A percentile compares a stretch with the other conserved stretches of the same genome.
These are phyloP conservation scores for Drosophila neutralis DNA, from an alignment of 2,888 invertebrate species.

Conservation along the genomic window DNA sequence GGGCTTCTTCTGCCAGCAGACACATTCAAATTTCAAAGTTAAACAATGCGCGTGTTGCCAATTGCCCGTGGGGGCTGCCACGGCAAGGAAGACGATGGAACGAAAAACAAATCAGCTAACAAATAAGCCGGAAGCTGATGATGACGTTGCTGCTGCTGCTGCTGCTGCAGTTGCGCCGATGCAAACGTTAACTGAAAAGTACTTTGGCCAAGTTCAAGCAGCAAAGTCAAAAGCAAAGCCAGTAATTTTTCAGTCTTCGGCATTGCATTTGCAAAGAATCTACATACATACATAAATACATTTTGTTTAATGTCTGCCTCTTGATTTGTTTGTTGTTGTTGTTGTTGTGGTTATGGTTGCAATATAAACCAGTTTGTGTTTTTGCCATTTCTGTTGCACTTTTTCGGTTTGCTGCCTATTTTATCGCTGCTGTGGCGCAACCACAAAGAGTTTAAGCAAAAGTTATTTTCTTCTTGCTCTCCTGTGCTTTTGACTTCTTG, in stretches of 20 bases:
- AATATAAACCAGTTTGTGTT: slow-evolving; percentile 64
- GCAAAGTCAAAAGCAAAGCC: slow-evolving; percentile 51
- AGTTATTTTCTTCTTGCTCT: slow-evolving; percentile 30
- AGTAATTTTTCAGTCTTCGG: slow-evolving; percentile 11
- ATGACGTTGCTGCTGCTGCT: slow-evolving; percentile 3
- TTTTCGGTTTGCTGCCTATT: slow-evolving; percentile 15
- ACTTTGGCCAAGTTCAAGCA: slow-evolving; percentile 72
- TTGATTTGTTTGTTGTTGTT: slow-evolving; percentile 6
- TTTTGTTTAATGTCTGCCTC: slow-evolving; percentile 19
- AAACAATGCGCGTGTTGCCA: slow-evolving; percentile 56
- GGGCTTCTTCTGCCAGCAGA: slow-evolving; percentile 1
- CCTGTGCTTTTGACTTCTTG: slow-evolving; percentile 40
- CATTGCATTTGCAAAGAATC: slow-evolving; percentile 45
- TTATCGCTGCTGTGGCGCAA: slow-evolving; percentile 25
- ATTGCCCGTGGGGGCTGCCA: slow-evolving; percentile 15
- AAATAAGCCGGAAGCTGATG: slow-evolving; percentile 31
- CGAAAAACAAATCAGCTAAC: slow-evolving; percentile 48
- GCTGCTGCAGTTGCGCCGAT: slow-evolving; percentile 40
- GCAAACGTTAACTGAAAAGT: slow-evolving; percentile 28
- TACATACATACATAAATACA: slow-evolving; percentile 11
- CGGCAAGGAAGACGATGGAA: background rate
- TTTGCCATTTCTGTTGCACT: slow-evolving; percentile 40
- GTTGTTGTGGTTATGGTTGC: slow-evolving; percentile 47
- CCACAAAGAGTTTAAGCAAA: slow-evolving; percentile 73
- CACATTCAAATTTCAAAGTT: slow-evolving; percentile 67